A percentile compares a stretch with the other conserved stretches of the same genome.
phyloP scores from a whole-genome alignment of 2,888 invertebrate genomes.

The Drosophila greeni region DNA sequence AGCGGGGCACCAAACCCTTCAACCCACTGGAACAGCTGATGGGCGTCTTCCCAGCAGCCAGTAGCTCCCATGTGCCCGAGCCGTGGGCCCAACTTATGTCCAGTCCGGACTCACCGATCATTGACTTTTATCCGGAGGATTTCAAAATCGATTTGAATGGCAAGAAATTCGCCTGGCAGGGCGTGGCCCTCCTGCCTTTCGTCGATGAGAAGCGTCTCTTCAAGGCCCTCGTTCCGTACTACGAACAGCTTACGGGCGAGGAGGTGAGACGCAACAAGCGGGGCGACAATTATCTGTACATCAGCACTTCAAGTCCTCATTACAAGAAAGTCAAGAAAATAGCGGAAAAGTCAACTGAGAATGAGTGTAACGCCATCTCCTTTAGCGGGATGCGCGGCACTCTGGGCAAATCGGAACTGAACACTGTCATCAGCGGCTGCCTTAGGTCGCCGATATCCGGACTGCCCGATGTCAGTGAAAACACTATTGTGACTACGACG shows the following conservation, averaged over 20 bases:
- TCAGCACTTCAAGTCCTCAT: constrained; percentile 85
- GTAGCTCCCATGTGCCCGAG: constrained; percentile 93
- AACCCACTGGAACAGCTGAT: constrained; percentile 98
- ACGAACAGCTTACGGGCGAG: constrained; percentile 87
- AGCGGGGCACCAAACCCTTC: constrained; percentile 94
- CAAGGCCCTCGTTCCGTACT: constrained; percentile 89
- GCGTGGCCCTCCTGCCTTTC: constrained; percentile 98
- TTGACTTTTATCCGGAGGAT: constrained; percentile 99
- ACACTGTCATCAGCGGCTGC: constrained; percentile 82
- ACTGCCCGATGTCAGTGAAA: constrained; percentile 27
- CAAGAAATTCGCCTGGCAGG: constrained; percentile 99
- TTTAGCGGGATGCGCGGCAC: constrained; percentile 92
- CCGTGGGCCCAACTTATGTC: constrained; percentile 97
- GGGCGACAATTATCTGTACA: constrained; percentile 94
- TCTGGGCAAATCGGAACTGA: constrained; percentile 86
- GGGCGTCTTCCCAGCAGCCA: constrained; percentile 99
- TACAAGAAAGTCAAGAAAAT: constrained; percentile 86
- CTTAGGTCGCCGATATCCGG: constrained; percentile 33
- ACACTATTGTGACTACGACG: constrained; percentile 29
- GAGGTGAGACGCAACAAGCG: constrained; percentile 93
- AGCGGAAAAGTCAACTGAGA: constrained; percentile 81
- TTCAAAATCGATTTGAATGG: constrained; percentile 99
- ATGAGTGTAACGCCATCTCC: constrained; percentile 80
- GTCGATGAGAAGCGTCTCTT: constrained; percentile 95
- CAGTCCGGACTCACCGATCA: constrained; percentile 93